Conservation (phyloP, 1,140 invertebrate genomes). For the Sitophilus oryzae region DNA sequence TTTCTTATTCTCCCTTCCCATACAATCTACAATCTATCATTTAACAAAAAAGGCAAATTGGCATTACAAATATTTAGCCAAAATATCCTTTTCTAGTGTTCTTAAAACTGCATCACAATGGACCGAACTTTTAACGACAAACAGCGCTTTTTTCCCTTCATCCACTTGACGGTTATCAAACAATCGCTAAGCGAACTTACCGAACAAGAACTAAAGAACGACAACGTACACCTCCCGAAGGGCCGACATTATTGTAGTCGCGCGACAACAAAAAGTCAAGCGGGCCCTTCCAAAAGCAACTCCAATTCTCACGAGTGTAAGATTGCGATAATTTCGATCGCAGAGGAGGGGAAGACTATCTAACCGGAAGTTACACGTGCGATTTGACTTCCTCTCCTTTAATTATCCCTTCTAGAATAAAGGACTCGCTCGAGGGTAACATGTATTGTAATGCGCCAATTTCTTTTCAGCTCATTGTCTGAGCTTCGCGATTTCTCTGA, state of each 20-base stretch:
- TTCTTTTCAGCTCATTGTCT: not conserved
- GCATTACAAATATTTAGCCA: too few relatives aligned
- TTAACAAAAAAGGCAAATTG: too few relatives aligned
- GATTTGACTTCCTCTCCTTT: conserved; percentile 7
- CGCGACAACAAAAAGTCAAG: not conserved
- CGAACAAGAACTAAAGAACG: too few relatives aligned
- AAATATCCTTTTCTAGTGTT: too few relatives aligned
- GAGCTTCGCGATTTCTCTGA: not conserved
- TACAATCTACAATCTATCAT: too few relatives aligned
- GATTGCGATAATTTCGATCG: conserved; percentile 3
- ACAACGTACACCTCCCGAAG: not conserved
- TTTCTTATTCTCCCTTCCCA: too few relatives aligned
- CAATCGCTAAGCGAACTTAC: not conserved
- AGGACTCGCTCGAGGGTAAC: not conserved
- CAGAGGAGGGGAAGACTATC: not conserved
- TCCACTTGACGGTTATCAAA: conserved; percentile 7
- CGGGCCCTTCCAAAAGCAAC: not conserved
- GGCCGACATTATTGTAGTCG: not conserved
- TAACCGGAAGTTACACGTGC: conserved; percentile 18
- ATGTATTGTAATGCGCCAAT: conserved; percentile 6
- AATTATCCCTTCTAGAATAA: conserved; percentile 1
- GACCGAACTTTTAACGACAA: too few relatives aligned
- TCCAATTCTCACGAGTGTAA: conserved; percentile 11
- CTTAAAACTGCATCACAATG: too few relatives aligned
- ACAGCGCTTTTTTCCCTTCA: too few relatives aligned